Evolutionary conservation across 2,113 vertebrate genomes (phyloP).

Genomic region (Laterallus jamaicensis): DNA sequence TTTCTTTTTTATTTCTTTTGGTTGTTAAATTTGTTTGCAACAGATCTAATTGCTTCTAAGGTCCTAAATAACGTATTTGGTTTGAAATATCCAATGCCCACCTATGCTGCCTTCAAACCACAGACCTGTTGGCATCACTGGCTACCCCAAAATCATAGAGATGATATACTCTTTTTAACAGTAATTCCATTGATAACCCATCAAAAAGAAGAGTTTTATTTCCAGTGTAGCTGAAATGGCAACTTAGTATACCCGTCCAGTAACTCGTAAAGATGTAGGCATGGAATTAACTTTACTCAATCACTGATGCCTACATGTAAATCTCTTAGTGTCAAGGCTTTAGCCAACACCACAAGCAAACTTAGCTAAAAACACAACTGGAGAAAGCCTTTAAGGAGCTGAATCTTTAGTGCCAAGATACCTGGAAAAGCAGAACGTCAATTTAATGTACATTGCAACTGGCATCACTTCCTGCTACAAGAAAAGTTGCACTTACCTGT

Average conservation of each 20-base stretch:
- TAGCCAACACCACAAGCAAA: background rate
- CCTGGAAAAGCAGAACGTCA: background rate
- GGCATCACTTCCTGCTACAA: background rate
- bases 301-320: background rate
- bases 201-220: background rate
- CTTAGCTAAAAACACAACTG: background rate
- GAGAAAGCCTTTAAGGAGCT: background rate
- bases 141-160: background rate
- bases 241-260: background rate
- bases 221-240: background rate
- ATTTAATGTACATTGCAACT: background rate
- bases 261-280: background rate
- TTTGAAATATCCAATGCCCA: background rate
- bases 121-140: background rate
- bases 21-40: background rate
- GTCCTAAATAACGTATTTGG: constrained; percentile 4
- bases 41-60: background rate
- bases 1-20: background rate
- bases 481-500: constrained; percentile 79
- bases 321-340: background rate
- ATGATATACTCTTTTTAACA: background rate
- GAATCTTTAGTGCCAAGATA: background rate
- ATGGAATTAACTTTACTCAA: background rate
- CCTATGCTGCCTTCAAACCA: background rate
- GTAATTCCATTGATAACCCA: background rate